Evolutionary conservation across 2,888 invertebrate genomes (phyloP), one percentile per base, ranked within the genome.

Genomic region (Ametastegia equiseti): DNA sequence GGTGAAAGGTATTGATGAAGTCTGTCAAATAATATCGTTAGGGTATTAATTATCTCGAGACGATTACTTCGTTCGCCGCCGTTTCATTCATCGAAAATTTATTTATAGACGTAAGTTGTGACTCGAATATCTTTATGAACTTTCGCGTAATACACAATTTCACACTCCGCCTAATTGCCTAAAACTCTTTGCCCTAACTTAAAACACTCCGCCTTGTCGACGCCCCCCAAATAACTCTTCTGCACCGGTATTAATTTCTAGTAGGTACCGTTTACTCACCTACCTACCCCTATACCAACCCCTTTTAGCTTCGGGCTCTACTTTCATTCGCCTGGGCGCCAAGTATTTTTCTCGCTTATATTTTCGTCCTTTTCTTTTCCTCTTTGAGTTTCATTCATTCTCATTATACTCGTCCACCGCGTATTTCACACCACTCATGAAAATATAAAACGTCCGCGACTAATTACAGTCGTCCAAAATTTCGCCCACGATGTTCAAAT

Each of bases 371-470:
- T 69, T 78, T 83, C 80, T 81, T 33, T 19, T 30, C 45, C 19
- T 57, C 42, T 27, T 77, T 67, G 47, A 73, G 80, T 80, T 82
- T 81, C 81, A 81, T 81, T 82, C 78, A 69, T 81, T 47, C 84
- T 83, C 84, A 83, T 84, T 84, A 84, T n/a, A 5, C 1, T 27
- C 47, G 47, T 27, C 71, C 27, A 15, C 60, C 15, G 60, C 60
- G 60, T 30, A 60, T 60, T 60, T 60, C 30, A 60, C 60, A 60
- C 60, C 13, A 6, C 13, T 13, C 23, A 27, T 5, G 60, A 30
- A 30, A 60, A 30, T 27, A 60, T 27, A 57, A 57, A 57, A 57
- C 57, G 57, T 27, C 30, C n/a, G n/a, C n/a, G 60, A 30, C 30
- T 60, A 60, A 60, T 60, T 60, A 60, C 23, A 54, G 30, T 11